phyloP scores from a whole-genome alignment of 2,797 vertebrate species.

The Acanthurus lineatus region DNA sequence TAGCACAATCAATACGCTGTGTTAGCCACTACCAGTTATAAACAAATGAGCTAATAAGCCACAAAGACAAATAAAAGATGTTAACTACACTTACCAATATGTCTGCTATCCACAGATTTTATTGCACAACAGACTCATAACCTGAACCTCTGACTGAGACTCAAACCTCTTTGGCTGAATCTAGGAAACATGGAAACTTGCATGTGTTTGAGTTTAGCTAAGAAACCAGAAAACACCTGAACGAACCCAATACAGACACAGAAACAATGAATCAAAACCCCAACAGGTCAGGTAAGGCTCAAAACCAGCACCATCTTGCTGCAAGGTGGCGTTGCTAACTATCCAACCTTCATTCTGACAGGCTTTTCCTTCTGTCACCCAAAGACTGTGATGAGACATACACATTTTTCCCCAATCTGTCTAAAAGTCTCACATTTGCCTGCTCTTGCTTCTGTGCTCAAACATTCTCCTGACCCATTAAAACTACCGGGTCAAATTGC shows the following conservation, averaged over 20 bases:
- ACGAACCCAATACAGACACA: neutral
- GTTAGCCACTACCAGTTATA: too few species aligned
- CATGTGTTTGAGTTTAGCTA: neutral
- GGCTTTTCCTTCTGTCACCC: neutral
- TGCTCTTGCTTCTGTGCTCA: neutral
- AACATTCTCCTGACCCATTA: neutral
- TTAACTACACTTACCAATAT: too few species aligned
- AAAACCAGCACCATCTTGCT: neutral
- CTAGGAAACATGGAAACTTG: too few species aligned
- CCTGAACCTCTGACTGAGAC: too few species aligned
- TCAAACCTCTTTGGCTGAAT: too few species aligned
- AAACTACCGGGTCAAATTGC: neutral
- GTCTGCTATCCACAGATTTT: neutral
- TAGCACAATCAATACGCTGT: too few species aligned
- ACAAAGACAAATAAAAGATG: too few species aligned
- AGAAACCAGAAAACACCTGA: neutral
- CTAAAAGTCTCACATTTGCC: neutral
- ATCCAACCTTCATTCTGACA: neutral
- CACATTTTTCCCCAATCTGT: neutral
- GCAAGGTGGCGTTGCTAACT: neutral
- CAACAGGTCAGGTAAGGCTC: neutral
- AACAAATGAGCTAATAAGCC: too few species aligned
- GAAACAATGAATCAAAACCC: neutral
- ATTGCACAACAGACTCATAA: too few species aligned
- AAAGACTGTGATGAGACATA: too few species aligned